Evolutionary conservation across 2,888 invertebrate genomes (phyloP), one percentile per base, ranked within the genome.

Genomic region (Ophraella communa): DNA sequence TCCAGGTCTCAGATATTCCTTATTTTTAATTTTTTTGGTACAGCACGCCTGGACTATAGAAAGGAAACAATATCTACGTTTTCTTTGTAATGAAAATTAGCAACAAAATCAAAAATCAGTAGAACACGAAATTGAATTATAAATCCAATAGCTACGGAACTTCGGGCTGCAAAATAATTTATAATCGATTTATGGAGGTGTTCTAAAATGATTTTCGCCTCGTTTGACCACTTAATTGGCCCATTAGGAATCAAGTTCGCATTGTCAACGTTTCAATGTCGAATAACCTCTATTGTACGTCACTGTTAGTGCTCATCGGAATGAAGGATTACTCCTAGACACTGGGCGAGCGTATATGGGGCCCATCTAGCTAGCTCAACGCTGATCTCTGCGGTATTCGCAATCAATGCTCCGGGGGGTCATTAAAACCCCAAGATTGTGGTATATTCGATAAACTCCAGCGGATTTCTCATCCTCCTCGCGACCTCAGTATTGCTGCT

Each of bases 321-420:
- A 51, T 54, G 57, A 53, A 52, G 57, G 58, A 64, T 64, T 67
- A 67, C 17, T 61, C 58, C 53, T 61, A 65, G 61, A 52, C 52
- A 61, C 56, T 61, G 61, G 61, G 33, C 56, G 47, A 49, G 35
- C 35, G 23, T 47, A 49, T 47, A 49, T 45, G 17, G 33, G 58
- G 24, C 52, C 62, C 52, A 55, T 62, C 73, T 72, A 64, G 71
- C 73, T 72, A 64, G 71, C 70, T 76, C 74, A 72, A 39, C 30
- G 42, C 60, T 60, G 60, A 60, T 60, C 76, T 75, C 76, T 67
- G 71, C 61, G 74, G 76, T 68, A 76, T 77, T 76, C 74, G 71
- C 73, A 77, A 76, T 76, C 76, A 72, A 74, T 73, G 73, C 78
- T 75, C 78, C 55, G 59, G 79, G 76, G 79, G 73, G 76, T 76